Base-by-base conservation (phyloP, 1,140 invertebrate species). In the Drosophila rufa region DNA sequence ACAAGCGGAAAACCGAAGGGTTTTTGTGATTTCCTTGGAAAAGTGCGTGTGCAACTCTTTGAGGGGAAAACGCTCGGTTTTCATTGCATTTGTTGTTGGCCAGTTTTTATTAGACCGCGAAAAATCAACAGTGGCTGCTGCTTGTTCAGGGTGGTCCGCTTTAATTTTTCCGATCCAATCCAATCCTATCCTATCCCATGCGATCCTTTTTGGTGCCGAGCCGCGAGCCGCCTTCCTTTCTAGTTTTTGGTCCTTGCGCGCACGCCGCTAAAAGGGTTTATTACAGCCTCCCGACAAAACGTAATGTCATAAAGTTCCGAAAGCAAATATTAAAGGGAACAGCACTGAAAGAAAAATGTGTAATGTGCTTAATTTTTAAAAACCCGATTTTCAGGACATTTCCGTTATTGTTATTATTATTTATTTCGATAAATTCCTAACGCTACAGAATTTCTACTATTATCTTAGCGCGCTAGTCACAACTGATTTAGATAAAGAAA, bases 31-130 rank as follows among this genome's bases (percentile, higher is more conserved):
- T 87, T 89, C 84, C 74, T 46, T 75, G 84, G 78, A 87, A 87
- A 89, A 84, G 76, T 86, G 79, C 75, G 58, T 36, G 50, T 36
- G 76, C 81, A 90, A 87, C 85, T 89, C 81, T 87, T 87, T 87
- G 69, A 79, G 79, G 60, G 40, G 36, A 59, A 47, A 70, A 51
- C 57, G 33, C 53, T 71, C 30, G 43, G 40, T 73, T 69, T 73
- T 40, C 67, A 38, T 19, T 43, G 69, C 55, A 33, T 59, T 62
- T 60, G 53, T 40, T 67, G 30, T 50, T 71, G 58, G 59, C 68
- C 33, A 70, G 68, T 69, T 89, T 87, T 89, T 89, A 89, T 89
- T 89, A 90, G 84, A 89, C 84, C 84, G 85, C 84, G 84, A 89
- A 89, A 89, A 89, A 89, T 89, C 84, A 89, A 89, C 80, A 89